Base-by-base conservation (phyloP, 2,797 vertebrate genomes). In the Sciaenops ocellatus region DNA sequence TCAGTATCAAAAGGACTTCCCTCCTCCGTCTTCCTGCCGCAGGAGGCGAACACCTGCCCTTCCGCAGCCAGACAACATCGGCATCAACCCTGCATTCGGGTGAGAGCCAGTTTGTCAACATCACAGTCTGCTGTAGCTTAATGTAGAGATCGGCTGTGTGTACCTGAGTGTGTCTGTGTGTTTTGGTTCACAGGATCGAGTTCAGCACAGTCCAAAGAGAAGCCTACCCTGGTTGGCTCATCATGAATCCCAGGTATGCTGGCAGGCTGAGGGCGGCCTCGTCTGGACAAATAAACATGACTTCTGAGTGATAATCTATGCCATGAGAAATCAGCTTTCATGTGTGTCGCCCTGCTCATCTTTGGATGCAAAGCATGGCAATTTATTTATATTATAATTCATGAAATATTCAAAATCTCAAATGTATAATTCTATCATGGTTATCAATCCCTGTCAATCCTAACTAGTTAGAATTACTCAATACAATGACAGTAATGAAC, bases 61-160 rank as follows among this genome's bases (percentile, higher is more conserved):
- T 3, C 95, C 94, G 1, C 93, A 92, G 50, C 86, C 91, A 1
- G 95, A 96, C 87, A 96, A 96, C 90, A 95, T 96, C 0, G 91
- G 80, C 48, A 93, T 96, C 57, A 96, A 96, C 80, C 92, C 86
- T 1, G 87, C 90, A 22, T 91, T 96, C 84, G 95, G 93, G 96
- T 94, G 83, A 87, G 89, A 83, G 6, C 1, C 0, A 20, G 3
- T 34, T 30, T 79, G 22, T 72, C 13, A 64, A 1, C 1, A 34
- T 59, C n/a, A 28, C 44, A 55, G 34, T 26, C 4, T 46, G 28
- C 5, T 30, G 3, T 5, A 54, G 70, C 15, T 59, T 57, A 3
- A n/a, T 5, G 3, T 6, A n/a, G 16, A 47, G 17, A 56, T 12
- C 15, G 51, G 26, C 7, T 83, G 8, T 38, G 34, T 38, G 34